Evolutionary conservation across 2,797 vertebrate genomes (phyloP), one percentile per base, ranked within the genome.

Genomic region (Pampus argenteus): DNA sequence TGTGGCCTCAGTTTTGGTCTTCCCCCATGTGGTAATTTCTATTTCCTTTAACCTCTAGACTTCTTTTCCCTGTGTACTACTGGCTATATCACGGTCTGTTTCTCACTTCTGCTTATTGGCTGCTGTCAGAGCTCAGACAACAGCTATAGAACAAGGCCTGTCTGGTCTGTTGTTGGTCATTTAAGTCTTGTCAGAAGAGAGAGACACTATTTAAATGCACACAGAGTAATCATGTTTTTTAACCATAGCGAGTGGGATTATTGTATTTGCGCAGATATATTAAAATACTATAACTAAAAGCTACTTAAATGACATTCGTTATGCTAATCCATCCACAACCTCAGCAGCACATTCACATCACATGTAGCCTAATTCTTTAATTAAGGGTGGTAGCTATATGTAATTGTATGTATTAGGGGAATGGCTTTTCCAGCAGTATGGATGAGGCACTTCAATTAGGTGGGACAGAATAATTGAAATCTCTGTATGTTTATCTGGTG

Each of bases 1-100:
- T 61, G 67, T 84, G 86, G 88, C 88, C 86, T 76, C 75, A 36
- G 73, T 82, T 85, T 87, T 82, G 74, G 77, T 89, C 71, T 74
- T 58, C 79, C 61, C 74, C 69, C 63, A 28, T 77, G 78, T 79
- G 74, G 60, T 81, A 59, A 84, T 84, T 79, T 84, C 63, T 70
- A 81, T 77, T 84, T 82, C 83, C 74, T 50, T 76, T 76, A 60
- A 85, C 79, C 71, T 78, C 31, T 74, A 18, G 5, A 52, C 75
- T 65, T 58, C 3, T 76, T 77, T 66, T 82, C 29, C 58, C 64
- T 74, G 66, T 71, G 65, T 72, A 66, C 71, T 56, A 60, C 79
- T 74, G 83, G 72, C 63, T 81, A 63, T 57, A 60, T 84, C 63
- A 40, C 48, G 42, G 57, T 66, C 68, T 74, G 56, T 34, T 49